phyloP scores from a whole-genome alignment of 2,888 invertebrate genomes.

The Marasmarcha lunaedactyla region DNA sequence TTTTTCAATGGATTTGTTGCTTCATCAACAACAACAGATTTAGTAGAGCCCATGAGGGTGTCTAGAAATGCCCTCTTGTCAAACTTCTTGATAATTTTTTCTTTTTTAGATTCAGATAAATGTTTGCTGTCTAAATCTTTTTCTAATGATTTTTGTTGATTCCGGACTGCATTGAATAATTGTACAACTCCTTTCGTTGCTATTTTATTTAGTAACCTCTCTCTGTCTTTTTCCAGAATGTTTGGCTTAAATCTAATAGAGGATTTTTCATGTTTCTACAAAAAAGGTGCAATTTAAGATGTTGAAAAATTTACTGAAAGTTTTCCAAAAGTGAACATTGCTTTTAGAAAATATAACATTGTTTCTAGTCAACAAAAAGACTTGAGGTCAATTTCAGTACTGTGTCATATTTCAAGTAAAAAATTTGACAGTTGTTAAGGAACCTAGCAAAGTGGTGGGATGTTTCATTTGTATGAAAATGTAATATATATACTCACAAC shows the following conservation, averaged over 20 bases:
- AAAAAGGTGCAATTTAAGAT: conserved; percentile 18
- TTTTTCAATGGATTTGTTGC: conserved; percentile 40
- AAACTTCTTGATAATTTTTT: conserved; percentile 80
- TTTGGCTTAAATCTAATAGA: conserved; percentile 81
- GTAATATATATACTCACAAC: conserved; percentile 38
- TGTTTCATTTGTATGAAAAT: no score
- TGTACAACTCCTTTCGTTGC: conserved; percentile 95
- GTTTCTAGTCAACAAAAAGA: no score
- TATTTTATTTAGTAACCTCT: conserved; percentile 82
- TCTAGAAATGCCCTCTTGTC: conserved; percentile 83
- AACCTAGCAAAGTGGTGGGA: no score
- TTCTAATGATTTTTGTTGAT: conserved; percentile 84
- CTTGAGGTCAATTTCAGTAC: no score
- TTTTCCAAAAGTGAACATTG: no score
- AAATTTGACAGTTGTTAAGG: no score
- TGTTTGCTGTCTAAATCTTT: conserved; percentile 78
- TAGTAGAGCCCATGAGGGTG: conserved; percentile 79
- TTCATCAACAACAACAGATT: conserved; percentile 65
- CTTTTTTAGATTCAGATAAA: conserved; percentile 81
- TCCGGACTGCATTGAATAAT: conserved; percentile 89
- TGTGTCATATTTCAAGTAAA: no score
- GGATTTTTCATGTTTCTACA: conserved; percentile 72
- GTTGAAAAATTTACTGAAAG: no score
- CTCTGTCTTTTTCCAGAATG: conserved; percentile 80
- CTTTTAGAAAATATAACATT: no score